A percentile compares a stretch with the other conserved stretches of the same genome.
Evolutionary conservation across 2,797 vertebrate species (phyloP).

Genomic region (Micromesistius poutassou): DNA sequence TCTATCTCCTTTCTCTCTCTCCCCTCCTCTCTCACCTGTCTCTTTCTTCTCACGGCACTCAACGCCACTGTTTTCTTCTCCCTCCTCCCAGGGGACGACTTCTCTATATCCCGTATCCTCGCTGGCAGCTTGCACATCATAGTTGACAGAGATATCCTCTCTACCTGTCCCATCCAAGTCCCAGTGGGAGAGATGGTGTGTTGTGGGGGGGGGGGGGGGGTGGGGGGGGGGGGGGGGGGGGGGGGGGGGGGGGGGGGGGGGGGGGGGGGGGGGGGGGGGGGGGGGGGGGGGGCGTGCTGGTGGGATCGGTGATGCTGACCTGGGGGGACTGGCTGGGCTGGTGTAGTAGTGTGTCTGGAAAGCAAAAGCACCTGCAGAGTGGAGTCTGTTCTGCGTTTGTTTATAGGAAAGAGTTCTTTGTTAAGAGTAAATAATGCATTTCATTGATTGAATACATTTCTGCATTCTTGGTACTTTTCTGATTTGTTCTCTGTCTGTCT

Average conservation of each 20-base stretch:
- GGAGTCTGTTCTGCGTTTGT: not conserved
- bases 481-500: not conserved
- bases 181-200: constrained; percentile 20
- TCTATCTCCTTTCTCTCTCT: not conserved
- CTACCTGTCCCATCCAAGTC: constrained; percentile 29
- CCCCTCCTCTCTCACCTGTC: not conserved
- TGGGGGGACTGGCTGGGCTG: not conserved
- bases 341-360: not conserved
- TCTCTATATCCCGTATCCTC: constrained; percentile 26
- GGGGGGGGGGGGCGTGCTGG: too few species aligned
- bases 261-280: not conserved
- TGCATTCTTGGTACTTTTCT: not conserved
- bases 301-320: not conserved
- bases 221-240: not conserved
- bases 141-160: constrained; percentile 47
- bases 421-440: not conserved
- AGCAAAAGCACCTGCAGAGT: not conserved
- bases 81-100: constrained; percentile 12
- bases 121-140: constrained; percentile 41
- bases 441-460: not conserved
- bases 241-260: not conserved
- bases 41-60: constrained; percentile 20
- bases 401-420: not conserved
- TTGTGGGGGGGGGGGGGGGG: not conserved
- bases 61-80: not conserved